Evolutionary conservation across 2,113 vertebrate genomes (phyloP).

Genomic region (Pluvianellus socialis): DNA sequence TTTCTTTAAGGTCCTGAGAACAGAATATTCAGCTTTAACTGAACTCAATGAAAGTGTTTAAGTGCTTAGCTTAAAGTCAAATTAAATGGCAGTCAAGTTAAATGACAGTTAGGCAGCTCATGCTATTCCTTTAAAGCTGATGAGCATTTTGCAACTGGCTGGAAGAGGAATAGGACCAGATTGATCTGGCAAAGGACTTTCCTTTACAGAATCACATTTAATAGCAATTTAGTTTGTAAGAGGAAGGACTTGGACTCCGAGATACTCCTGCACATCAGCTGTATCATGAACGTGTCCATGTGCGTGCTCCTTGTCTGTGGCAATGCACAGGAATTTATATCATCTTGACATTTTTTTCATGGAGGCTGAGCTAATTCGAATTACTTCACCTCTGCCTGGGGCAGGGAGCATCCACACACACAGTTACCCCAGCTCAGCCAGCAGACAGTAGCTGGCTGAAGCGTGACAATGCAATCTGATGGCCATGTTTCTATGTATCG

Average conservation of each 20-base stretch:
- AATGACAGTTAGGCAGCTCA: background rate
- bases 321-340: background rate
- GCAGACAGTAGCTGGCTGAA: background rate
- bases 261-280: background rate
- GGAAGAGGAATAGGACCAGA: background rate
- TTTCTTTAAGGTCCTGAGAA: background rate
- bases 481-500: background rate
- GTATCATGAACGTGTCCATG: rapidly evolving
- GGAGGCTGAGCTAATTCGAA: background rate
- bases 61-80: background rate
- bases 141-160: background rate
- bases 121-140: background rate
- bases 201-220: background rate
- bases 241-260: background rate
- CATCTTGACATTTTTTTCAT: background rate
- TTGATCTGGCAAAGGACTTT: background rate
- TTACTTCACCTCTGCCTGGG: background rate
- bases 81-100: background rate
- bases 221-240: background rate
- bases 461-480: background rate
- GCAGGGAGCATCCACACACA: background rate
- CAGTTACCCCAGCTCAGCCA: background rate
- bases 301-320: background rate
- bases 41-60: background rate
- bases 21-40: background rate